Percentiles rank a stretch among this genome's conserved stretches.
These are phyloP conservation scores for Protobothrops mucrosquamatus DNA, from an alignment of 2,113 vertebrate species.

Conservation along the genomic window DNA sequence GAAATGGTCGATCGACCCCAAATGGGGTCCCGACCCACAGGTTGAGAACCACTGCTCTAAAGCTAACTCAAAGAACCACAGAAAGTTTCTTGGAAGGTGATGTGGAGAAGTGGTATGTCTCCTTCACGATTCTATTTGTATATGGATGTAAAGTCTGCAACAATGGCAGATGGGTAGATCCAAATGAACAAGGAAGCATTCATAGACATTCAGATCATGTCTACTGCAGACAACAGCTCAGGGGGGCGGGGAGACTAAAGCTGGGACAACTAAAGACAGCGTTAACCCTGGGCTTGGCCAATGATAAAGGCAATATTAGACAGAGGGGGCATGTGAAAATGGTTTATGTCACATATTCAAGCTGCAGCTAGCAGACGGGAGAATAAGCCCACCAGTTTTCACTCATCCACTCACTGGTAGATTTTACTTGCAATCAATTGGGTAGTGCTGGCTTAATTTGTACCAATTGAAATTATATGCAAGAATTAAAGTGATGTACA, in stretches of 20 bases:
- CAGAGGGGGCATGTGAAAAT: neutral
- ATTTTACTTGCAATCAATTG: neutral
- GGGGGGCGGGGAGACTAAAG: too few relatives aligned
- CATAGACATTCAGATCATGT: neutral
- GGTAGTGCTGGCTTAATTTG: neutral
- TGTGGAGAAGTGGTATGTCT: too few relatives aligned
- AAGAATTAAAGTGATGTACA: neutral
- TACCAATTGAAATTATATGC: neutral
- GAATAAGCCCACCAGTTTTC: neutral
- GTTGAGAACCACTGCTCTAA: too few relatives aligned
- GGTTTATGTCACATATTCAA: neutral
- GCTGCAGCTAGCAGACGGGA: neutral
- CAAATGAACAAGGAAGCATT: neutral
- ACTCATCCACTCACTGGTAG: neutral
- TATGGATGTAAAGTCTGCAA: too few relatives aligned
- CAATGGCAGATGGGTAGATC: neutral
- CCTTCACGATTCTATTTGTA: too few relatives aligned
- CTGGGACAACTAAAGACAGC: neutral
- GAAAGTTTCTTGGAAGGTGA: too few relatives aligned
- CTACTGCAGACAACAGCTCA: neutral
- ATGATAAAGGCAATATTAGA: neutral
- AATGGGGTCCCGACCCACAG: too few relatives aligned
- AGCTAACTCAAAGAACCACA: too few relatives aligned
- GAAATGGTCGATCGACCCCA: too few relatives aligned
- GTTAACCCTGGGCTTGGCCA: neutral